Evolutionary conservation across 1,140 invertebrate genomes (phyloP).

Genomic region (Olivierus martensii): DNA sequence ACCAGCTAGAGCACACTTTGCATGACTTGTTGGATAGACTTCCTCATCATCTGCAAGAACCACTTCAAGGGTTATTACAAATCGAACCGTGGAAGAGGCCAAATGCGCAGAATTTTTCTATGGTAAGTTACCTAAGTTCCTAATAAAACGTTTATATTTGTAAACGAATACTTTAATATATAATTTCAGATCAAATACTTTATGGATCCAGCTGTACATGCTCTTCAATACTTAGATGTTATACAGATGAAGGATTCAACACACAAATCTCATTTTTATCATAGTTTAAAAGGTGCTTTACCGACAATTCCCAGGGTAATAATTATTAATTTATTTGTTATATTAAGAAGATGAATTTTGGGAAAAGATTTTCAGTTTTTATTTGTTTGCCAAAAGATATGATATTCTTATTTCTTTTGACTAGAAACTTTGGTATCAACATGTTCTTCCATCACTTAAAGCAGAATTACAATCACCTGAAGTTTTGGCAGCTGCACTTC

Average conservation of each 20-base stretch:
- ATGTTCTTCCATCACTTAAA: conserved; percentile 79
- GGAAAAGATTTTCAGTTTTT: no score
- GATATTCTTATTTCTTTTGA: conserved; percentile 26
- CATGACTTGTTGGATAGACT: conserved; percentile 57
- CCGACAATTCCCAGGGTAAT: conserved; percentile 81
- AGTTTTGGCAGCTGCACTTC: conserved; percentile 70
- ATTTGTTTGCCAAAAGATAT: no score
- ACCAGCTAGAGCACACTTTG: conserved; percentile 48
- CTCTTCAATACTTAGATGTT: conserved; percentile 80
- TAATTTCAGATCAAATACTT: conserved; percentile 36
- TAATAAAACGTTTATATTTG: no score
- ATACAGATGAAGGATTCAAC: conserved; percentile 80
- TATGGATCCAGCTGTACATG: conserved; percentile 72
- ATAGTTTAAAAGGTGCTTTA: conserved; percentile 66
- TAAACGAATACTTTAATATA: no score
- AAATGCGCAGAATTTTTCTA: conserved; percentile 66
- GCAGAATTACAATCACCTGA: conserved; percentile 71
- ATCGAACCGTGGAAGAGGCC: conserved; percentile 66
- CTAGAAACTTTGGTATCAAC: conserved; percentile 91
- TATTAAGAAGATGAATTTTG: no score
- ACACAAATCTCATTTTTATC: conserved; percentile 80
- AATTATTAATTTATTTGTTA: no score
- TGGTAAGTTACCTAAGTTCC: no score
- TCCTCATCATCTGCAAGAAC: conserved; percentile 71
- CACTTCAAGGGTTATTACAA: conserved; percentile 62